Evolutionary conservation across 2,888 invertebrate genomes (phyloP), one percentile per base, ranked within the genome.

Genomic region (Callosobruchus maculatus): DNA sequence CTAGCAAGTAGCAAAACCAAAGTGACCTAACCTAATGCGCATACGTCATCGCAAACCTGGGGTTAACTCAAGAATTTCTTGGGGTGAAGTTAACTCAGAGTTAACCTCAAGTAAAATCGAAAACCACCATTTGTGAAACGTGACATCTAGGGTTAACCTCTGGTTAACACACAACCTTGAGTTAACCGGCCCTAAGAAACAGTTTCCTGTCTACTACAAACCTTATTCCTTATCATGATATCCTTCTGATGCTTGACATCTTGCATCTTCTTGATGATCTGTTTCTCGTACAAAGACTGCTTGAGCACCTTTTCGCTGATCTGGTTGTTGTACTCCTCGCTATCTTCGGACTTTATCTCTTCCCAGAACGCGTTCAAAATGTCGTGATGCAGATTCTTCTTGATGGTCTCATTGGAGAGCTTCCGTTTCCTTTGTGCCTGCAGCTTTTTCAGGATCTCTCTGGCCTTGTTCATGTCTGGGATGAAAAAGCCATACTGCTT

Each of bases 241-340:
- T 90, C 88, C 67, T 90, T 90, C 79, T 91, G 90, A 71, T 90
- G 88, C 73, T 91, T 89, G 0, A 92, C 89, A 83, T 92, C 91
- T 84, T 90, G 89, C 74, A 93, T 86, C 85, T 91, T 91, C 67
- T 89, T 89, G 70, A 90, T 88, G 87, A 93, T 90, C 84, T 91
- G 90, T 82, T 92, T 92, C 81, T 93, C 93, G 83, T 90, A 92
- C 70, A 89, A 87, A 0, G 92, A 91, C 75, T 92, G 88, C 80
- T 90, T 90, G 83, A 92, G 84, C 3, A 92, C 88, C 79, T 90
- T 91, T 74, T 88, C 88, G 0, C 90, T 88, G 18, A 92, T 85
- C 20, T 88, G 86, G 69, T 86, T 85, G 77, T 91, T 90, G 26
- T 89, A 84, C 77, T 88, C 87, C 13, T 83, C 82, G 80, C 90